These are phyloP conservation scores for Falco peregrinus DNA, from an alignment of 2,797 vertebrate genomes.

Conservation along the genomic window DNA sequence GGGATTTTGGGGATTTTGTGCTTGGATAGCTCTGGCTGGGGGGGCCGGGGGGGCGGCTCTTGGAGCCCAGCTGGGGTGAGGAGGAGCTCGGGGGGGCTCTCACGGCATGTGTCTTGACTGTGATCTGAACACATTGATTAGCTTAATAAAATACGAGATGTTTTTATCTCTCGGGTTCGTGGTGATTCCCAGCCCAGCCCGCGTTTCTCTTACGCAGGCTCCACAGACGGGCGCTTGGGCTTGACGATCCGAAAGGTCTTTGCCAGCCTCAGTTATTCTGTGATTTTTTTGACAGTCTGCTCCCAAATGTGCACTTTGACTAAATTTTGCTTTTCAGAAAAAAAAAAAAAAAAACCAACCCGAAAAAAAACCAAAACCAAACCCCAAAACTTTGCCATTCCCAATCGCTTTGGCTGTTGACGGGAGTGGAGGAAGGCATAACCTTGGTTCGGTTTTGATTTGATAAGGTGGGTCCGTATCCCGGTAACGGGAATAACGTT, in stretches of 20 bases:
- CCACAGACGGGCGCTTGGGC: too few species aligned
- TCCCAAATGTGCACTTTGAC: fast-evolving
- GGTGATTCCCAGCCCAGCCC: background rate
- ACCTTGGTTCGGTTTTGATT: background rate
- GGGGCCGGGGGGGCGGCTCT: background rate
- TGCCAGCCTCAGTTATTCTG: background rate
- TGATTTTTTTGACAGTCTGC: fast-evolving
- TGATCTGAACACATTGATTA: background rate
- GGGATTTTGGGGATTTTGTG: background rate
- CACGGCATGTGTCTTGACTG: background rate
- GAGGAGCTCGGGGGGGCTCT: background rate
- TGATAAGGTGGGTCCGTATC: background rate
- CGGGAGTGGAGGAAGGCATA: background rate
- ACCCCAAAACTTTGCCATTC: background rate
- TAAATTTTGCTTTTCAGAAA: background rate
- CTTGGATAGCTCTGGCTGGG: background rate
- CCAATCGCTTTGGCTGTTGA: background rate
- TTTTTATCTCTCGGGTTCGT: background rate
- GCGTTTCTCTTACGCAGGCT: fast-evolving
- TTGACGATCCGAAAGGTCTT: background rate
- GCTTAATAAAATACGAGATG: slow-evolving; percentile 53
- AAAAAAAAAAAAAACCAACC: background rate
- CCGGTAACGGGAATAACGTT: background rate
- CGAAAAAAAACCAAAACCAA: too few species aligned
- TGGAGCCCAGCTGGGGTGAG: background rate